Evolutionary conservation across 2,888 invertebrate species (phyloP), one percentile per base, ranked within the genome.

Genomic region (Hypomecis punctinalis): DNA sequence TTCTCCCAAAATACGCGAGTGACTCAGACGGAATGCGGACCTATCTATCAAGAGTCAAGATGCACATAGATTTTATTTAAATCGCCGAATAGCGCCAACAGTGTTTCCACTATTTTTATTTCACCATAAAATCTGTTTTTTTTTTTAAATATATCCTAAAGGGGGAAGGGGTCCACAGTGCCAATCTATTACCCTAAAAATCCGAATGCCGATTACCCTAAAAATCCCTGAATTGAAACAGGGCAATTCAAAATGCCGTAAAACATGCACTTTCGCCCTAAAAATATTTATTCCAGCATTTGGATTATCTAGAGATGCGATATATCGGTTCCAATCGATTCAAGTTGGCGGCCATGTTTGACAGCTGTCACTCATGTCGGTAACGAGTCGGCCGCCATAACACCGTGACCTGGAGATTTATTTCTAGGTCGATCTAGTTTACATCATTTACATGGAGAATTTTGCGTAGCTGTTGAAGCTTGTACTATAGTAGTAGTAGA

Each of bases 301-400:
- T 40, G 7, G 23, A 23, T 2, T 23, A 23, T 23, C 23, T 23
- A 23, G 23, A 23, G 23, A 2, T 23, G 23, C 23, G 23, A 2
- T 23, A 23, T 23, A 23, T 23, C 23, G 23, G 3, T 23, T 40
- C 40, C 33, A 53, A 60, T 54, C 53, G 51, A 68, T 53, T 51
- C 56, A 13, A 40, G 23, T 46, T 37, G 49, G 67, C 67, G 63
- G 70, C 58, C 60, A 61, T 71, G 70, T 68, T 68, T 66, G 68
- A 66, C 61, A 52, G 52, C 52, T 52, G 54, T 63, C 47, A 51
- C 49, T 52, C 58, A 33, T n/a, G 58, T 67, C 59, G 67, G 57
- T 61, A 72, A 63, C 60, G 61, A 51, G 55, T 65, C n/a, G 59
- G 46, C 33, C 48, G 61, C 66, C 55, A 67, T 61, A 53, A 59